Base-by-base conservation (phyloP, 2,888 invertebrate genomes). In the Drosophila dives region DNA sequence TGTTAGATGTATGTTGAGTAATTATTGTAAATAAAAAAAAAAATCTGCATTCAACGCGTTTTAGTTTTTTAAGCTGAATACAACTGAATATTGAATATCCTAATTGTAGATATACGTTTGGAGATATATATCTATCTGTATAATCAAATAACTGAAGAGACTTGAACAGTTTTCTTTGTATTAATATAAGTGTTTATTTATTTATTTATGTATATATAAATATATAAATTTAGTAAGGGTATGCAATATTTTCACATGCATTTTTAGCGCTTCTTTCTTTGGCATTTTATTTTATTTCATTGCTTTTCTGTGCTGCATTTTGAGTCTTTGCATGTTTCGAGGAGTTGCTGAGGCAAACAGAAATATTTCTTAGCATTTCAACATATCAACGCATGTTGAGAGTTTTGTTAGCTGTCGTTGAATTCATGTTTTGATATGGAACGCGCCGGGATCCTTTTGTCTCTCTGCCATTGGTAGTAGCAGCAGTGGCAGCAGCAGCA, bases 341-440 rank as follows among this genome's bases (percentile, higher is more conserved):
- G 60, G 67, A n/a, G 60, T 63, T 51, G 64, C 26, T 29, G 53
- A 71, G 65, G 74, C 70, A 67, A 67, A 61, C 56, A 51, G 53
- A 90, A 89, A 86, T 89, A 87, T 85, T 90, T 86, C 81, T 83
- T 75, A 66, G 76, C 86, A 86, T 90, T 90, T 83, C 86, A 83
- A 90, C 86, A 90, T 90, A 88, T 81, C 90, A 79, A 86, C 90
- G 86, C 90, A 87, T 90, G 90, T 89, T 79, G 81, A 77, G 81
- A 84, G 90, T 90, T 90, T 91, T 91, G 91, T 91, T 91, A 83
- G 90, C 90, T 91, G 90, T 91, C 90, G 90, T 85, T 89, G 90
- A 89, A 86, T 80, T 77, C 90, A 80, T 90, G 91, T 90, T 90
- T 90, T 91, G 90, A 90, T 90, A 86, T 91, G 90, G 89, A 91